These are phyloP conservation scores for Lipotes vexillifer DNA, from an alignment of 2,113 vertebrate genomes.

Conservation along the genomic window DNA sequence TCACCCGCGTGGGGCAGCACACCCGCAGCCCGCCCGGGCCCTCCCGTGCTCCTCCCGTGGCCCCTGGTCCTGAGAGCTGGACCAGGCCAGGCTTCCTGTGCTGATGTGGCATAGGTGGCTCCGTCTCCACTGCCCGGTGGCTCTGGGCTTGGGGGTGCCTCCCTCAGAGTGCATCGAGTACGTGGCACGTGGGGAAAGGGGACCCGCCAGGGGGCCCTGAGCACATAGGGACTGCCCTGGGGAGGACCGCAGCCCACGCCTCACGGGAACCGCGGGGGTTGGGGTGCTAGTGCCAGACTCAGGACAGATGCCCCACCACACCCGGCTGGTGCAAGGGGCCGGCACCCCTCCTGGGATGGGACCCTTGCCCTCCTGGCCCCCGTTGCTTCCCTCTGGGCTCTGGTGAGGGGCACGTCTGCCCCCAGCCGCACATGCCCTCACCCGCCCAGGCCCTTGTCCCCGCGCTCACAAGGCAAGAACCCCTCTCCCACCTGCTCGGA, in stretches of 20 bases:
- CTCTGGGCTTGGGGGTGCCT: not conserved
- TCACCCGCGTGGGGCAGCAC: too few relatives aligned
- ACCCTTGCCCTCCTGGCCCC: not conserved
- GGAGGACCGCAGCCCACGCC: not conserved
- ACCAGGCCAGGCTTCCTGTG: fast-evolving
- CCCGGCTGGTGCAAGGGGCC: not conserved
- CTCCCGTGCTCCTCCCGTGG: not conserved
- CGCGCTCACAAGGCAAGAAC: not conserved
- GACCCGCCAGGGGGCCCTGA: not conserved
- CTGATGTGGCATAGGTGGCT: not conserved
- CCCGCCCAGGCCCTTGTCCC: not conserved
- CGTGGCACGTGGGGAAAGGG: fast-evolving
- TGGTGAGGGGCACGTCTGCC: not conserved
- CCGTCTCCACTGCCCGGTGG: fast-evolving
- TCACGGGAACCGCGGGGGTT: not conserved
- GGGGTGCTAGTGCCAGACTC: not conserved
- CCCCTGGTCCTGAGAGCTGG: not conserved
- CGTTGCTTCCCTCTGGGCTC: not conserved
- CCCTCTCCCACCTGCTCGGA: not conserved
- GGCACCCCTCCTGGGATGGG: not conserved
- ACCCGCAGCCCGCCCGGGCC: too few relatives aligned
- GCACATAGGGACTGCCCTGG: not conserved
- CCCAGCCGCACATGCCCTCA: not conserved
- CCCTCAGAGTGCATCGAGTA: fast-evolving
- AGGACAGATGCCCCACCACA: not conserved